A percentile compares a stretch with the other conserved stretches of the same genome.
Conservation (phyloP, 1,140 invertebrate genomes). For the Aphelenchoides fujianensis region DNA sequence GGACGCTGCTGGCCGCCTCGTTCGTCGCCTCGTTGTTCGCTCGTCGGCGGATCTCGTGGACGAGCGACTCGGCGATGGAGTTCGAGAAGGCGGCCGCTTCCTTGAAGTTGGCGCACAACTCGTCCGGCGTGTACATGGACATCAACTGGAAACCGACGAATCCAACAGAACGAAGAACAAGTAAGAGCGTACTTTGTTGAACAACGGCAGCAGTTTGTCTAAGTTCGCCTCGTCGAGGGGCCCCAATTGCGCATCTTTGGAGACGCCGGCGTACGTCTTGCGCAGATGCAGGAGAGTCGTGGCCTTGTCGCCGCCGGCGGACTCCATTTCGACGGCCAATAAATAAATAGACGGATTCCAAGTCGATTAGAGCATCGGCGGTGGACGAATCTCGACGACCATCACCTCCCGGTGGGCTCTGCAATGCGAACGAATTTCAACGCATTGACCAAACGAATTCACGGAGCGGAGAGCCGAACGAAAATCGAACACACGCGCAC, state of each 20-base stretch:
- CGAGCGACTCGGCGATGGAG: slow-evolving; percentile 48
- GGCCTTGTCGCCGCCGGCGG: slow-evolving; percentile 7
- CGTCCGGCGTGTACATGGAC: slow-evolving; percentile 76
- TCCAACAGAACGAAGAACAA: neutral
- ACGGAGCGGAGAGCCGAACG: too few relatives aligned
- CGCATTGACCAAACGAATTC: too few relatives aligned
- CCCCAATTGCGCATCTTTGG: slow-evolving; percentile 46
- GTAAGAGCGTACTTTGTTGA: slow-evolving; percentile 80
- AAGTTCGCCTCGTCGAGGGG: slow-evolving; percentile 74
- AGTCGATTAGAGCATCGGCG: too few relatives aligned
- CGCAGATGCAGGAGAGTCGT: slow-evolving; percentile 89
- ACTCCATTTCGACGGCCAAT: neutral
- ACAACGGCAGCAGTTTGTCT: slow-evolving; percentile 94
- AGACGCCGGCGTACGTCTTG: slow-evolving; percentile 81
- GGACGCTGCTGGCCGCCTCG: slow-evolving; percentile 53
- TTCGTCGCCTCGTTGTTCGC: slow-evolving; percentile 80
- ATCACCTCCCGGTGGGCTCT: too few relatives aligned
- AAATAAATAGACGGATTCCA: too few relatives aligned
- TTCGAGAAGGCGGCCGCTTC: slow-evolving; percentile 52
- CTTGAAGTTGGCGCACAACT: slow-evolving; percentile 58
- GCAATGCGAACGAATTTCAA: too few relatives aligned
- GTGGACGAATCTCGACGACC: too few relatives aligned
- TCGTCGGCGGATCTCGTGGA: slow-evolving; percentile 64
- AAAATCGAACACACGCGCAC: too few relatives aligned
- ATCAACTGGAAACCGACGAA: slow-evolving; percentile 78